A percentile compares a stretch with the other conserved stretches of the same genome.
phyloP scores from a whole-genome alignment of 2,797 vertebrate genomes.

The Scleropages formosus region DNA sequence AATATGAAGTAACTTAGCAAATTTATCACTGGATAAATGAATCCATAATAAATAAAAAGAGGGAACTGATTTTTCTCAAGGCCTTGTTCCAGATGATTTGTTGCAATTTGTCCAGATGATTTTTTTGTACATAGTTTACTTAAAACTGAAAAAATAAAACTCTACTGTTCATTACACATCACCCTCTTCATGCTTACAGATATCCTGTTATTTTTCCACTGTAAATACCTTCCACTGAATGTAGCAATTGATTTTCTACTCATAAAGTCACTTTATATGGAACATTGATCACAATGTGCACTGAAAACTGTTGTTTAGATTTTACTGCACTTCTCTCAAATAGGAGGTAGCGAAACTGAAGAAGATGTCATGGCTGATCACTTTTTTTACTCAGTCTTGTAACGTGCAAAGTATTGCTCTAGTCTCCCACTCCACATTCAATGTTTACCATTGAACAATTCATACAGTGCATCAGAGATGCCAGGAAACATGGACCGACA shows the following conservation, averaged over 20 bases:
- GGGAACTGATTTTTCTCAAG: neutral
- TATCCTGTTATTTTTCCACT: conserved; percentile 31
- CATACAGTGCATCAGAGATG: neutral
- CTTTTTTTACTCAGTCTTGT: conserved; percentile 48
- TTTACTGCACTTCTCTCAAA: conserved; percentile 43
- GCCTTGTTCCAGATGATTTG: neutral
- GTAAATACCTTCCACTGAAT: conserved; percentile 32
- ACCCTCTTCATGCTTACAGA: neutral
- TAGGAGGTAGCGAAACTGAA: conserved; percentile 43
- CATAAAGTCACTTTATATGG: conserved; percentile 63
- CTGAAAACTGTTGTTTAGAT: conserved; percentile 54
- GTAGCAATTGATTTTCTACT: conserved; percentile 56
- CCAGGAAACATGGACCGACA: neutral
- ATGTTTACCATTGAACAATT: conserved; percentile 15
- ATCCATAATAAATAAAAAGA: neutral
- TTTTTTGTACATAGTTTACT: neutral
- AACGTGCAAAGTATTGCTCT: conserved; percentile 39
- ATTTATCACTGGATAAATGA: neutral
- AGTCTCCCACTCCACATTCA: conserved; percentile 23
- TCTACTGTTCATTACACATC: neutral
- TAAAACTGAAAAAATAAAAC: too few relatives aligned
- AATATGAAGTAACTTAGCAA: neutral
- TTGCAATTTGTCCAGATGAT: neutral
- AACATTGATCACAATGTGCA: conserved; percentile 51
- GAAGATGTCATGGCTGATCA: conserved; percentile 54